Conservation (phyloP, 2,888 invertebrate species). For the Thera britannica region DNA sequence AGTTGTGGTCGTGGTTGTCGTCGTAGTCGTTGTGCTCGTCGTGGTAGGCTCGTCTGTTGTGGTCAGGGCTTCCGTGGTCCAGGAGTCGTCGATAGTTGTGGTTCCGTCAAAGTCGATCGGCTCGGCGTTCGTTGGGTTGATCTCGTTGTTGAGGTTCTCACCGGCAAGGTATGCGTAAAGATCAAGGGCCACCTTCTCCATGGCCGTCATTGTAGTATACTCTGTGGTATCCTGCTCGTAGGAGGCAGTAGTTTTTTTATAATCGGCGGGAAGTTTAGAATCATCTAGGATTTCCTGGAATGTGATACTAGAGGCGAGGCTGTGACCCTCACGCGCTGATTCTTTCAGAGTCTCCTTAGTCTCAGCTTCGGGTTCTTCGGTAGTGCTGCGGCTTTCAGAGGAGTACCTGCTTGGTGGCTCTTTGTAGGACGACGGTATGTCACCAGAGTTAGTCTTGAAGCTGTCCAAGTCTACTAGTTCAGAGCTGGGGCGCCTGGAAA, state of each 20-base stretch:
- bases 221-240: conserved; percentile 83
- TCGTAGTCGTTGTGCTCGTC: conserved; percentile 83
- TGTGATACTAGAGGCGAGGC: conserved; percentile 67
- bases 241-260: conserved; percentile 72
- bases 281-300: conserved; percentile 76
- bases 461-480: conserved; percentile 93
- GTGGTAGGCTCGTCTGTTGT: conserved; percentile 82
- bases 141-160: conserved; percentile 86
- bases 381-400: conserved; percentile 78
- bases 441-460: conserved; percentile 90
- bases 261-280: conserved; percentile 72
- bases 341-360: conserved; percentile 65
- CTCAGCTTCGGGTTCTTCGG: conserved; percentile 81
- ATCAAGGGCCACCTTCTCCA: conserved; percentile 93
- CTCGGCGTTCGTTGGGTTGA: conserved; percentile 65
- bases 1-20: conserved; percentile 84
- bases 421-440: conserved; percentile 82
- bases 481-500: conserved; percentile 88
- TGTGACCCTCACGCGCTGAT: conserved; percentile 69
- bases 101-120: conserved; percentile 66
- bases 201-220: conserved; percentile 87
- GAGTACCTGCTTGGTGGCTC: conserved; percentile 76
- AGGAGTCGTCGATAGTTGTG: conserved; percentile 67
- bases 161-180: conserved; percentile 91
- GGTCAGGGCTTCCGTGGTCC: conserved; percentile 76